phyloP scores from a whole-genome alignment of 2,113 vertebrate genomes.

The Oreochromis aureus region DNA sequence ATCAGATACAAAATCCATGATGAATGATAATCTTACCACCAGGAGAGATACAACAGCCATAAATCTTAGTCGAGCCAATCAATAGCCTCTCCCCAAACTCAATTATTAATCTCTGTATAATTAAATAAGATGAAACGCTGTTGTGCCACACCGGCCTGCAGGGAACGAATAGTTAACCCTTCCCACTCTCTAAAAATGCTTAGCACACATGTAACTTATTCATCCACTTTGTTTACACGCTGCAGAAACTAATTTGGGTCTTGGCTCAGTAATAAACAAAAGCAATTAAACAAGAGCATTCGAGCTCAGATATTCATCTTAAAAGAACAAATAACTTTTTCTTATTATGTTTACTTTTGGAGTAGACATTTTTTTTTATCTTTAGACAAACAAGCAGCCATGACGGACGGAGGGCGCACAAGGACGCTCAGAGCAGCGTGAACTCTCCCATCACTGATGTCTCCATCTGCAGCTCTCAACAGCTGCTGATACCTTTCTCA shows the following conservation, averaged over 20 bases:
- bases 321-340: neutral
- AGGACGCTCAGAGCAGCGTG: neutral
- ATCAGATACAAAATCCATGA: neutral
- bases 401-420: neutral
- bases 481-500: neutral
- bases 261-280: neutral
- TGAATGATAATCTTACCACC: neutral
- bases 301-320: neutral
- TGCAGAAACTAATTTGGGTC: neutral
- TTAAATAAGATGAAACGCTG: neutral
- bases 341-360: neutral
- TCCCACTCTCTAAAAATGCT: neutral
- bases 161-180: neutral
- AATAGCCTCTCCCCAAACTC: neutral
- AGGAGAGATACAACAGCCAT: neutral
- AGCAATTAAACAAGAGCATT: neutral
- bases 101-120: neutral
- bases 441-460: neutral
- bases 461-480: neutral
- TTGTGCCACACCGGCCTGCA: neutral
- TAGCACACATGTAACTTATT: neutral
- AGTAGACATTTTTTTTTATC: neutral
- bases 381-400: neutral
- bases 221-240: neutral
- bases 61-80: neutral